Conservation (phyloP, 2,113 vertebrate genomes). For the Motacilla tschutschensis region DNA sequence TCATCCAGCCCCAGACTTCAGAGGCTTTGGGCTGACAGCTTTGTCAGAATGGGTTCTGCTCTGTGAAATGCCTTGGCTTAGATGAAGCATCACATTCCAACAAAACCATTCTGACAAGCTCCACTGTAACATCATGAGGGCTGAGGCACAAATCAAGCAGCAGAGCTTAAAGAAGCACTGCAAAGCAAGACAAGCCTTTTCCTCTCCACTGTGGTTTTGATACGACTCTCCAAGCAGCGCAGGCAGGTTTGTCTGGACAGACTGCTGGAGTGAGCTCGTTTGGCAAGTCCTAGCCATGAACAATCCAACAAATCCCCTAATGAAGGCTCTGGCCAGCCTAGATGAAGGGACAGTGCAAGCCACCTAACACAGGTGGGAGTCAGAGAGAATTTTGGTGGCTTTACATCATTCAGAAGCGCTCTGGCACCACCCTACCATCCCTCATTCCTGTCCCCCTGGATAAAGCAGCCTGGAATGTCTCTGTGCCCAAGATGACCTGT, state of each 20-base stretch:
- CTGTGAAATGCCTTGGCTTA: slow-evolving; percentile 9
- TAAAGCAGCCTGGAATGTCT: neutral
- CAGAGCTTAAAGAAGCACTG: neutral
- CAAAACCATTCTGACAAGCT: slow-evolving; percentile 38
- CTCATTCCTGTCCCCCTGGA: neutral
- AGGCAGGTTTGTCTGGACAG: neutral
- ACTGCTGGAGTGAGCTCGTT: neutral
- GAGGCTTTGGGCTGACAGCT: slow-evolving; percentile 41
- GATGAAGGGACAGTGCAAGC: neutral
- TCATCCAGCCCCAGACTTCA: slow-evolving; percentile 40
- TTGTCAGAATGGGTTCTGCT: slow-evolving; percentile 43
- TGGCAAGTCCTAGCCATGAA: neutral
- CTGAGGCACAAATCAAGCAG: slow-evolving; percentile 31
- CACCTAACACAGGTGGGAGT: neutral
- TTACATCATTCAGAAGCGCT: neutral
- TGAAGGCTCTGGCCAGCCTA: neutral
- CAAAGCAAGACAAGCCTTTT: neutral
- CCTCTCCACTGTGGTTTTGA: neutral
- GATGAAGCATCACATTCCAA: slow-evolving; percentile 26
- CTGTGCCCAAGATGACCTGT: slow-evolving; percentile 76
- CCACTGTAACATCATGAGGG: neutral
- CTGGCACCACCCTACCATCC: neutral
- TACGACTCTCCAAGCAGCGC: neutral
- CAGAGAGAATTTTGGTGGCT: neutral
- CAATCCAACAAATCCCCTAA: neutral